These are phyloP conservation scores for Struthidea cinerea DNA, from an alignment of 2,113 vertebrate species.

Conservation along the genomic window DNA sequence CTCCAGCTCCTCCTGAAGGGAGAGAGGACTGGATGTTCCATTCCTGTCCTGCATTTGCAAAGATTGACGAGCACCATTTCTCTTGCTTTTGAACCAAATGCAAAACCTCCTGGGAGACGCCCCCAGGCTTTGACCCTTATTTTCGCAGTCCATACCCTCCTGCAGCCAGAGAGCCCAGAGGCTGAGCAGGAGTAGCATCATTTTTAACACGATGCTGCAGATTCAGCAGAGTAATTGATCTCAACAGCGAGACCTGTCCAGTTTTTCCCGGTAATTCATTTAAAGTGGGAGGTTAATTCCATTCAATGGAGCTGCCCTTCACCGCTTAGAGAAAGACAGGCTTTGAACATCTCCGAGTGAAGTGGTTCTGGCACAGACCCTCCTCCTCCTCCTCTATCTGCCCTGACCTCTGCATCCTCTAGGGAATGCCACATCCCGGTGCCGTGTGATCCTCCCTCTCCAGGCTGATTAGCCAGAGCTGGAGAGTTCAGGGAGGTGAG, in stretches of 20 bases:
- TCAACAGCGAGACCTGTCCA: neutral
- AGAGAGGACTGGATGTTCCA: neutral
- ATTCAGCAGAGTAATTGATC: neutral
- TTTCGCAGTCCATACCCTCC: fast-evolving
- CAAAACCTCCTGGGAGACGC: neutral
- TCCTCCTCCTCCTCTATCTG: conserved; percentile 44
- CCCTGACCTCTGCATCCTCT: neutral
- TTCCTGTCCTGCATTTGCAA: neutral
- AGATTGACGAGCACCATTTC: neutral
- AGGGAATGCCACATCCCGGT: neutral
- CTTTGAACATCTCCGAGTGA: neutral
- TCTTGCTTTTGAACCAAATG: neutral
- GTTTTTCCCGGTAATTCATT: neutral
- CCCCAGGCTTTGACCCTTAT: neutral
- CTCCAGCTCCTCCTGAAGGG: neutral
- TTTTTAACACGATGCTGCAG: neutral
- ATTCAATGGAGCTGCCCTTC: neutral
- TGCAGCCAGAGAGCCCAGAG: neutral
- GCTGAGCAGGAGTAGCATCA: fast-evolving
- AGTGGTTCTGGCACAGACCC: neutral
- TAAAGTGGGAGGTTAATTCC: neutral
- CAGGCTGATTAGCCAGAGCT: neutral
- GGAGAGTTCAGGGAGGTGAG: neutral
- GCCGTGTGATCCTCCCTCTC: neutral
- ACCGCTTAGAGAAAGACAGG: neutral